A percentile compares a stretch with the other conserved stretches of the same genome.
These are phyloP conservation scores for Tetragonisca angustula DNA, from an alignment of 2,888 invertebrate species.

Conservation along the genomic window DNA sequence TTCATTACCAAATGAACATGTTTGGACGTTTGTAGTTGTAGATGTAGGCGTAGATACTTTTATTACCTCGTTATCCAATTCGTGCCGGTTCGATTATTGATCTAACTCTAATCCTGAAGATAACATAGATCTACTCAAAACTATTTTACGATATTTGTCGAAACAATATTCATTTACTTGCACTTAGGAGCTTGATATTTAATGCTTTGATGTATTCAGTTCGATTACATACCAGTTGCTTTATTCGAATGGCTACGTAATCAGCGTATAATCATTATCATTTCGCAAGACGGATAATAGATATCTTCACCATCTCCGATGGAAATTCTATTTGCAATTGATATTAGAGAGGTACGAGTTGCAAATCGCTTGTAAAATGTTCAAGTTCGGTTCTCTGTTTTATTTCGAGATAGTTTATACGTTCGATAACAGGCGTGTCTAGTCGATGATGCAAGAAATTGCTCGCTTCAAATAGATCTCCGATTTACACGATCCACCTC, in stretches of 20 bases:
- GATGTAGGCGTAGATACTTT: neutral
- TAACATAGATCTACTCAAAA: neutral
- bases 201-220: conserved; percentile 11
- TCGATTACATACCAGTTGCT: conserved; percentile 20
- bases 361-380: neutral
- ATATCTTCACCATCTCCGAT: conserved; percentile 26
- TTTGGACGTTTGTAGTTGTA: neutral
- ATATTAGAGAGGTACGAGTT: neutral
- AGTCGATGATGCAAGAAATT: neutral
- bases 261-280: conserved; percentile 55
- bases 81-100: conserved; percentile 36
- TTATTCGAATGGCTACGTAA: conserved; percentile 52
- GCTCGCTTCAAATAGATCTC: neutral
- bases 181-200: neutral
- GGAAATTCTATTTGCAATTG: conserved; percentile 23
- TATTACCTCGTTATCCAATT: conserved; percentile 42
- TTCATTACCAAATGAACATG: conserved; percentile 8
- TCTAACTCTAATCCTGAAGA: neutral
- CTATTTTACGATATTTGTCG: neutral
- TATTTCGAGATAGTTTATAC: too few relatives aligned
- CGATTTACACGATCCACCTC: neutral
- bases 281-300: conserved; percentile 50
- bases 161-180: neutral
- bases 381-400: neutral
- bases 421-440: neutral